phyloP scores from a whole-genome alignment of 2,113 vertebrate species.

The Microcebus lehilahytsara region DNA sequence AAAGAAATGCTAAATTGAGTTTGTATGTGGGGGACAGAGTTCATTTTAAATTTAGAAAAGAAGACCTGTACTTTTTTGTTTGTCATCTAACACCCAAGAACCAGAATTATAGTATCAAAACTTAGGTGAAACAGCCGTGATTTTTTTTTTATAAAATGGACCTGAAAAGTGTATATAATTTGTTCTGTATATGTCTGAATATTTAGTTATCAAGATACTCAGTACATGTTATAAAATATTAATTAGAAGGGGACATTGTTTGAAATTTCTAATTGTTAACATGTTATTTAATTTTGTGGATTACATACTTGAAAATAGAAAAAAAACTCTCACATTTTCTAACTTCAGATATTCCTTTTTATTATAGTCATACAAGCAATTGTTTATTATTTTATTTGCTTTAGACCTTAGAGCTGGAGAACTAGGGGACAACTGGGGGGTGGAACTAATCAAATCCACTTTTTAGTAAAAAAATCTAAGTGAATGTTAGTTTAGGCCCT shows the following conservation, averaged over 20 bases:
- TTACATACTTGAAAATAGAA: not conserved
- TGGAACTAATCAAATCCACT: not conserved
- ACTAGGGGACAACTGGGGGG: not conserved
- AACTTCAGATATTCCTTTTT: not conserved
- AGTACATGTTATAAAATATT: not conserved
- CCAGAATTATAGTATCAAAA: not conserved
- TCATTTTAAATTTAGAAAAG: conserved; percentile 40
- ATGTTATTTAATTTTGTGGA: conserved; percentile 13
- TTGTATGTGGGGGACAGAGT: not conserved
- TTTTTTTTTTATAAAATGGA: not conserved
- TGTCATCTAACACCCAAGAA: not conserved
- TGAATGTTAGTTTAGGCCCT: not conserved
- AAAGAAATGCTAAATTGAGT: not conserved
- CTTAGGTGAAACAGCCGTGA: not conserved
- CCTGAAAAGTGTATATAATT: not conserved
- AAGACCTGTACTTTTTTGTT: not conserved
- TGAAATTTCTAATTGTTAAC: conserved; percentile 18
- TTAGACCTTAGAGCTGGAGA: not conserved
- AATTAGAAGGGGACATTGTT: not conserved
- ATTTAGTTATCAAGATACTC: not conserved
- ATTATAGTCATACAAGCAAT: not conserved
- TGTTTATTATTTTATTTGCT: not conserved
- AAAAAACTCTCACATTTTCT: not conserved
- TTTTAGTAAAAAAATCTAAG: not conserved
- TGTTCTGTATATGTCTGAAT: not conserved